Conservation (phyloP, 2,797 vertebrate species). For the Phalanger gymnotis region DNA sequence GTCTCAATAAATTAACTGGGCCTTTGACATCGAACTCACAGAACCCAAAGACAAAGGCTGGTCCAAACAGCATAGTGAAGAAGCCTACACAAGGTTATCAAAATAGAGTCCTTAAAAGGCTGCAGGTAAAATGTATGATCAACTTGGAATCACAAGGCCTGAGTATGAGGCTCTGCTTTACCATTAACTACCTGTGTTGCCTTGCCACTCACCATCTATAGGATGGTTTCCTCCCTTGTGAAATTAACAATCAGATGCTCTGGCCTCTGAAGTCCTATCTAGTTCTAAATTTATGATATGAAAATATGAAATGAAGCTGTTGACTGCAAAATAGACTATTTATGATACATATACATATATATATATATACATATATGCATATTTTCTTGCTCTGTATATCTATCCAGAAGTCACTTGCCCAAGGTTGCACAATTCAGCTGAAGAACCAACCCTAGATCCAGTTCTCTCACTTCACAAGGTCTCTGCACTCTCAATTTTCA, state of each 20-base stretch:
- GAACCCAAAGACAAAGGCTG: background rate
- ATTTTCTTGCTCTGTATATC: no score
- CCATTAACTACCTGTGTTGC: background rate
- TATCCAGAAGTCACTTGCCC: background rate
- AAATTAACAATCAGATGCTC: background rate
- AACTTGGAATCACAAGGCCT: background rate
- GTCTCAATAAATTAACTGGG: background rate
- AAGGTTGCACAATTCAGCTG: background rate
- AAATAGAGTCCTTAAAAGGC: background rate
- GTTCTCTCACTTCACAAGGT: background rate
- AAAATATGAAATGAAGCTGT: background rate
- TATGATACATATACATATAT: no score
- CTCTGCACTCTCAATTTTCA: background rate
- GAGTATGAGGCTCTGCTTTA: background rate
- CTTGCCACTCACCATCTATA: background rate
- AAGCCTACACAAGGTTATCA: background rate
- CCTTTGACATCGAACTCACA: background rate
- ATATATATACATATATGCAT: background rate
- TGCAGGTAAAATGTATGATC: background rate
- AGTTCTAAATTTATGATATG: background rate
- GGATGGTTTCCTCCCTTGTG: background rate
- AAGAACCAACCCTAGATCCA: background rate
- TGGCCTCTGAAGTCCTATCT: background rate
- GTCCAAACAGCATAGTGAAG: background rate
- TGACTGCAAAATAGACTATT: background rate